Base-by-base conservation (phyloP, 2,113 vertebrate genomes). In the Melospiza melodia region DNA sequence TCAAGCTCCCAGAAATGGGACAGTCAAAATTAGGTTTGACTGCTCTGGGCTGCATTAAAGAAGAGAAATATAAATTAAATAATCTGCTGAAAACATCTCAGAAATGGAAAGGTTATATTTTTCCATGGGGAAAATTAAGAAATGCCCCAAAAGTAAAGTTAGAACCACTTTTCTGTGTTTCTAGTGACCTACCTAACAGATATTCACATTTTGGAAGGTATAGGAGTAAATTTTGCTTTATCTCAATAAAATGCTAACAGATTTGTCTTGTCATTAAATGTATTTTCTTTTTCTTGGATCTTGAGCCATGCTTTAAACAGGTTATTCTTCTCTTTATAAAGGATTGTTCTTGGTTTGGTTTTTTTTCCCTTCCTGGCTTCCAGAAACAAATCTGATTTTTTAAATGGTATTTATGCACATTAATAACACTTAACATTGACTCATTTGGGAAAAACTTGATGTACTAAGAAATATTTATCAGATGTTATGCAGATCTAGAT, bases 371-470 rank as follows among this genome's bases (percentile, higher is more conserved):
- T 52, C 25, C 66, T 55, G 35, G 30, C 27, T 85, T 91, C 37
- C 33, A 81, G 61, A 83, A 89, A 74, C 33, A 54, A 65, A 58
- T 51, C 12, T 57, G 21, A 25, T 43, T 71, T 65, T 79, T 20
- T 15, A 23, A 61, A 69, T 43, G 5, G 2, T 63, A 83, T 77
- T 81, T 83, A 51, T 79, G 49, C 14, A 20, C 51, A 51, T 92
- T 92, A 83, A 96, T 88, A 89, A 82, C 13, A 49, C 41, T 88
- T 27, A 55, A 68, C 4, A 3, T 93, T 94, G 91, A 91, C 66
- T 95, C 77, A 92, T 65, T 84, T 84, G 37, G 95, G 77, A 95
- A 97, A 92, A 97, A 78, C 18, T 71, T 71, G 27, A 27, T 48
- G 31, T 84, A 72, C 62, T 23, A 65, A 91, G 57, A 94, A 94